Base-by-base conservation (phyloP, 2,888 invertebrate genomes). In the Sarcophaga rosellei region DNA sequence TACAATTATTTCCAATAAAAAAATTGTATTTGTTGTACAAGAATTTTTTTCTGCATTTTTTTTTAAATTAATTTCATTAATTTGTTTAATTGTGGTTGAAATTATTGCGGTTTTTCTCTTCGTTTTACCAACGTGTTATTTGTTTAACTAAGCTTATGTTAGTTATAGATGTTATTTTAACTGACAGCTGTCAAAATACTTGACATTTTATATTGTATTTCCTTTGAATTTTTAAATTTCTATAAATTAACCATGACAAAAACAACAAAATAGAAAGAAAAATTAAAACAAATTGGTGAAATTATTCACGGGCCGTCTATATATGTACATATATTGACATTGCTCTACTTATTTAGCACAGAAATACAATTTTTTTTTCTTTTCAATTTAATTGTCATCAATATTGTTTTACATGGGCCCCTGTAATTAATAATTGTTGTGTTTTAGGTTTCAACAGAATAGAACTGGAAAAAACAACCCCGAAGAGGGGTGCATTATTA, bases 341-440 rank as follows among this genome's bases (percentile, higher is more conserved):
- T 66, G 65, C 65, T 66, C 65, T 66, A 66, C 25, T 66, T 66
- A 35, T 59, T 72, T 69, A 21, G 11, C n/a, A 20, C 35, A 21
- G 17, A 35, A 21, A 47, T 2, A n/a, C 15, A 44, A 20, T 76
- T 63, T 70, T 76, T 35, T 21, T 80, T 72, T n/a, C n/a, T n/a
- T 61, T 66, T 62, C 57, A 70, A 57, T 85, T 86, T 86, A 83
- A 86, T 86, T 83, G 86, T 86, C 80, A 86, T 82, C 82, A 82
- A 85, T 85, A 82, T 82, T 76, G 45, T 68, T 81, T 62, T 68
- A 59, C 85, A 85, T 62, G 44, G 77, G 57, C 59, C 53, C 44
- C 59, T 57, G 61, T 57, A 77, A 68, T 77, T 77, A 61, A 68
- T 77, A 62, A 62, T 63, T n/a, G 65, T 75, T 68, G 65, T 75